Conservation (phyloP, 2,797 vertebrate genomes). For the Pempheris klunzingeri region DNA sequence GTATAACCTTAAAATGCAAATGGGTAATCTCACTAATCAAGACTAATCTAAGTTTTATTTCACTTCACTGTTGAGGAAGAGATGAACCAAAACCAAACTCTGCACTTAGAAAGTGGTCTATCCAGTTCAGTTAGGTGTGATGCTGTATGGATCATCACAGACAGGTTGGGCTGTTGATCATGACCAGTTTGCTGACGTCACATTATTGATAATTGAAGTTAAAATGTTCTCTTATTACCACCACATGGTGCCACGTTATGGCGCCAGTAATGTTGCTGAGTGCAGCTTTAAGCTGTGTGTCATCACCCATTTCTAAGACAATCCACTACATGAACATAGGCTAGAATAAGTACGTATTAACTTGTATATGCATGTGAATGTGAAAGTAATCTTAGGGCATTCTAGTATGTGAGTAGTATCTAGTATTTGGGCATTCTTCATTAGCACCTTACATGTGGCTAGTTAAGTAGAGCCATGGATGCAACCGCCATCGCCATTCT, state of each 20-base stretch:
- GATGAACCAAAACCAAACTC: neutral
- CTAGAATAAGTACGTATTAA: conserved; percentile 43
- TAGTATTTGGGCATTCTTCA: conserved; percentile 34
- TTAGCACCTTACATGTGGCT: conserved; percentile 33
- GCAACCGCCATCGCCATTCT: conserved; percentile 27
- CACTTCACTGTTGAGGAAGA: neutral
- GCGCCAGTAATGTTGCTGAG: conserved; percentile 41
- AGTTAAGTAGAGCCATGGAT: conserved; percentile 48
- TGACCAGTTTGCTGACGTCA: neutral
- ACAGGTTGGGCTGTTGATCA: neutral
- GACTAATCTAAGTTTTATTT: neutral
- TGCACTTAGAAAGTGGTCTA: neutral
- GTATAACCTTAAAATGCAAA: conserved; percentile 6
- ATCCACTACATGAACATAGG: conserved; percentile 43
- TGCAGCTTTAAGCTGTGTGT: conserved; percentile 55
- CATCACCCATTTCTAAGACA: conserved; percentile 44
- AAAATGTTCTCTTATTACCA: neutral
- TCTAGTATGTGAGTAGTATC: conserved; percentile 52
- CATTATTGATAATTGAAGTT: neutral
- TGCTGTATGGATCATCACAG: neutral
- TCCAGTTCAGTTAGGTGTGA: neutral
- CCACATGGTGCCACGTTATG: too few species aligned
- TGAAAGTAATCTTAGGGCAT: conserved; percentile 45
- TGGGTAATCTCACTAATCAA: neutral
- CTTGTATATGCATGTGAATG: conserved; percentile 62